These are phyloP conservation scores for Thamnophis sirtalis DNA, from an alignment of 2,113 vertebrate genomes.

Conservation along the genomic window DNA sequence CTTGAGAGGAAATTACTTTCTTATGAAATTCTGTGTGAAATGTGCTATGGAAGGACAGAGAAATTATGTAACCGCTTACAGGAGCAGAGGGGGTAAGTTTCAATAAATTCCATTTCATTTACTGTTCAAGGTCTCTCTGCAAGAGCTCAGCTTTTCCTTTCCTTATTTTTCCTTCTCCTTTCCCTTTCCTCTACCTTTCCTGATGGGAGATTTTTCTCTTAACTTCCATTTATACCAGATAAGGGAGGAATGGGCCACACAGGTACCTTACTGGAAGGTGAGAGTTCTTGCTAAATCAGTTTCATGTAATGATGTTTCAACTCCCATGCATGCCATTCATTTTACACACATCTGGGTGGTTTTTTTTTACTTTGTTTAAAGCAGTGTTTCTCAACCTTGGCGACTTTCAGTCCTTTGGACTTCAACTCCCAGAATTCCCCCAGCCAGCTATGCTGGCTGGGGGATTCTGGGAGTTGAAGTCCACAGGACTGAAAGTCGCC, in stretches of 20 bases:
- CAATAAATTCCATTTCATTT: not conserved
- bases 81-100: not conserved
- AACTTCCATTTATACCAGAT: not conserved
- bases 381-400: no score
- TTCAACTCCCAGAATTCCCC: no score
- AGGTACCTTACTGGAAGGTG: not conserved
- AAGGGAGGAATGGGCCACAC: not conserved
- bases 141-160: not conserved
- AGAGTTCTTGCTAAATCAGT: not conserved
- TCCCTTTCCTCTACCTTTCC: not conserved
- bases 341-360: not conserved
- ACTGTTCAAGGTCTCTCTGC: not conserved
- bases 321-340: not conserved
- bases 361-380: not conserved
- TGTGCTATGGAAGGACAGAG: not conserved
- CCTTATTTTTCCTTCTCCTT: not conserved
- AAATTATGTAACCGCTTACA: not conserved
- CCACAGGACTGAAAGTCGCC: no score
- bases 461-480: no score
- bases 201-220: not conserved
- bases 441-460: no score
- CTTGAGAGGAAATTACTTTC: not conserved
- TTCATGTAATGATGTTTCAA: not conserved
- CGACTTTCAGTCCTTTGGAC: no score
- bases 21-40: slow-evolving; percentile 6